These are phyloP conservation scores for Baronia brevicornis DNA, from an alignment of 2,888 invertebrate species.

Conservation along the genomic window DNA sequence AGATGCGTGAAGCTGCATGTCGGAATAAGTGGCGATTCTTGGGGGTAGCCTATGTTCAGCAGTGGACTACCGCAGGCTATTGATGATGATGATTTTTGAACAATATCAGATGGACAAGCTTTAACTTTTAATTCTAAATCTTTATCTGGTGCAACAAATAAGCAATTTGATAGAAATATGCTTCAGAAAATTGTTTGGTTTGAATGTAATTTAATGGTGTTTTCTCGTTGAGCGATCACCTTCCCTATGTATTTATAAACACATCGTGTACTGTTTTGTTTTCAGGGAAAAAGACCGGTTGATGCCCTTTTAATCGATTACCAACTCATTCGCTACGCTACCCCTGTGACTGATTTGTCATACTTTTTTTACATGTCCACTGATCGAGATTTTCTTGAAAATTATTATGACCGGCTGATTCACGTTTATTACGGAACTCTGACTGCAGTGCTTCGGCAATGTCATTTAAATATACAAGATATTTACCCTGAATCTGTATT, in stretches of 20 bases:
- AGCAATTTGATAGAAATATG: no score
- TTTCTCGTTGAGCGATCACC: no score
- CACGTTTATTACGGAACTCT: constrained; percentile 49
- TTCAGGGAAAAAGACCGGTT: constrained; percentile 44
- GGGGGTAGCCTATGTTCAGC: no score
- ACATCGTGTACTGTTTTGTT: no score
- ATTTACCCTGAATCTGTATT: constrained; percentile 44
- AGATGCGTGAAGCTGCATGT: no score
- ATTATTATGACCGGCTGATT: constrained; percentile 39
- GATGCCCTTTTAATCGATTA: constrained; percentile 48
- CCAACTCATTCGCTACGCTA: constrained; percentile 44
- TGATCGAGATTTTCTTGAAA: constrained; percentile 35
- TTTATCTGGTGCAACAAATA: no score
- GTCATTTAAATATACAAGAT: constrained; percentile 37
- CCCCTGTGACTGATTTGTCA: constrained; percentile 50
- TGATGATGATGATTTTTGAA: no score
- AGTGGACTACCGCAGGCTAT: no score
- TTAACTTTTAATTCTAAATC: no score
- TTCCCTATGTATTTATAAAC: no score
- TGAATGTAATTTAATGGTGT: constrained; percentile 15
- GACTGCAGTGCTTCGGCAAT: constrained; percentile 44
- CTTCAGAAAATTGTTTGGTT: constrained; percentile 15
- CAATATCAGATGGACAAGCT: no score
- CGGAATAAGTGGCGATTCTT: no score
- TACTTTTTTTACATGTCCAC: constrained; percentile 53